Percentiles rank a stretch among this genome's conserved stretches.
Evolutionary conservation across 1,140 invertebrate species (phyloP).

Genomic region (Carcinoscorpius rotundicauda): DNA sequence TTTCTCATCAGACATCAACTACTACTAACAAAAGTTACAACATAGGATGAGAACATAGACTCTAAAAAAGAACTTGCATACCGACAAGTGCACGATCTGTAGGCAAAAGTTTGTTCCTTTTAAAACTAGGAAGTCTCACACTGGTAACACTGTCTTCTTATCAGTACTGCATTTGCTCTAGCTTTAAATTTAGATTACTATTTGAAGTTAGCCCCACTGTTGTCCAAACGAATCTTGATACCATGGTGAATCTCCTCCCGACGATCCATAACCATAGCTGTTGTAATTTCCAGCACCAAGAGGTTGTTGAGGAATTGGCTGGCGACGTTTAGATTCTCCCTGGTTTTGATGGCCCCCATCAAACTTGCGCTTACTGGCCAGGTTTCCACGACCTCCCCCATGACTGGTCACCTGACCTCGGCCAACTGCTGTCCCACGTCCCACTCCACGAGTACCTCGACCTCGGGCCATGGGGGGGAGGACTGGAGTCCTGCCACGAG

Average conservation of each 20-base stretch:
- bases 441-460: conserved; percentile 16
- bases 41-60: no score
- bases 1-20: no score
- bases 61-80: no score
- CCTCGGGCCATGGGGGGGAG: conserved; percentile 8
- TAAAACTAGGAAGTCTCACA: no score
- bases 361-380: conserved; percentile 86
- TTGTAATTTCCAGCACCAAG: conserved; percentile 37
- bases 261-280: neutral
- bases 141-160: no score
- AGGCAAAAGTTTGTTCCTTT: no score
- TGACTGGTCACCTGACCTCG: conserved; percentile 25
- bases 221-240: conserved; percentile 57
- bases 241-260: conserved; percentile 46
- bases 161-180: no score
- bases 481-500: conserved; percentile 42
- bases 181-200: no score
- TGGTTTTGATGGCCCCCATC: conserved; percentile 91
- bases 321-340: conserved; percentile 83
- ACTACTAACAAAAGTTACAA: no score
- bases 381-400: conserved; percentile 39
- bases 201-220: conserved; percentile 44
- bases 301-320: conserved; percentile 52
- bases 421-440: conserved; percentile 53
- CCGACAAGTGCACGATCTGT: no score